Conservation (phyloP, 2,888 invertebrate genomes). For the Parnassius mnemosyne region DNA sequence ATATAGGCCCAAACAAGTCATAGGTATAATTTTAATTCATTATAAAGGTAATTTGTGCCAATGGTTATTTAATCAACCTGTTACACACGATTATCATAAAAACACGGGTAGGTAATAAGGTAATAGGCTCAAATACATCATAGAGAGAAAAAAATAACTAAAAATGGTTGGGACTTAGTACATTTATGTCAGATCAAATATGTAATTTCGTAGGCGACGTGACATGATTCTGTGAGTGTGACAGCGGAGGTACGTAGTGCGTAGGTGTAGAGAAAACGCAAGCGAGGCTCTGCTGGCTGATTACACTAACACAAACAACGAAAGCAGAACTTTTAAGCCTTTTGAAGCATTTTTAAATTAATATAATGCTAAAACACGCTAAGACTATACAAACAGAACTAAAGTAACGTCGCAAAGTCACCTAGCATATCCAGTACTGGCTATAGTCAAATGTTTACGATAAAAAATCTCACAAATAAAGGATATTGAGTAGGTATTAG, state of each 20-base stretch:
- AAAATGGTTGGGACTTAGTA: conserved; percentile 48
- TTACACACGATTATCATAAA: conserved; percentile 18
- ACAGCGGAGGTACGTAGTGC: conserved; percentile 46
- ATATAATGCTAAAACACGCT: too few relatives aligned
- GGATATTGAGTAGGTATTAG: too few relatives aligned
- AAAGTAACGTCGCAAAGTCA: too few relatives aligned
- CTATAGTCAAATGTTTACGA: too few relatives aligned
- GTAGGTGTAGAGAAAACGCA: conserved; percentile 55
- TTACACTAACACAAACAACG: too few relatives aligned
- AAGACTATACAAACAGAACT: too few relatives aligned
- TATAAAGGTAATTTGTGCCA: neutral
- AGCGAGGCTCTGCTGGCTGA: too few relatives aligned
- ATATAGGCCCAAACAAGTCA: conserved; percentile 8
- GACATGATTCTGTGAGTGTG: conserved; percentile 63
- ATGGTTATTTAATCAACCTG: conserved; percentile 16
- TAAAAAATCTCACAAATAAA: too few relatives aligned
- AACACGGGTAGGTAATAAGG: conserved; percentile 24
- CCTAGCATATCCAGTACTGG: too few relatives aligned
- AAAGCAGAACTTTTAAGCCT: too few relatives aligned
- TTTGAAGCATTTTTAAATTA: too few relatives aligned
- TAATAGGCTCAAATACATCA: conserved; percentile 27
- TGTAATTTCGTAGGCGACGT: conserved; percentile 58
- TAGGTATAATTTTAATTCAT: too few relatives aligned
- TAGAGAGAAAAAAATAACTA: conserved; percentile 47
- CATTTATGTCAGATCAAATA: conserved; percentile 60